These are phyloP conservation scores for Melanerpes formicivorus DNA, from an alignment of 2,113 vertebrate genomes.

Conservation along the genomic window DNA sequence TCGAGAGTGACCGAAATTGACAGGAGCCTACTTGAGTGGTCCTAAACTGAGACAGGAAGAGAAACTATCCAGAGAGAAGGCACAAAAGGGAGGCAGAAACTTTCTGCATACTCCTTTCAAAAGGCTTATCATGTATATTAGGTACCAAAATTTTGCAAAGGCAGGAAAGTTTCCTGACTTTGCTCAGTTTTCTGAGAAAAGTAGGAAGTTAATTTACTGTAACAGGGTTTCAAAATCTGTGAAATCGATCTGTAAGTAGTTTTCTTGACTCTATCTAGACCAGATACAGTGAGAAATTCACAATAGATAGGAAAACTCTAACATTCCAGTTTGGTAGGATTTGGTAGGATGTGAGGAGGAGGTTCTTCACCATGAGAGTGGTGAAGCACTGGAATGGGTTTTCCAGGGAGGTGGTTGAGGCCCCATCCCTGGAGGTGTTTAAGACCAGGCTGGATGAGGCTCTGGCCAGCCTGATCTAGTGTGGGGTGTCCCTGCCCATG, in stretches of 20 bases:
- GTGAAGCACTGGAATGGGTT: too few relatives aligned
- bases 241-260: not conserved
- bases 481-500: too few relatives aligned
- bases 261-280: not conserved
- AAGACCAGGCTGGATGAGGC: too few relatives aligned
- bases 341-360: too few relatives aligned
- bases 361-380: too few relatives aligned
- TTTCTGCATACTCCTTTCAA: not conserved
- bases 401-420: too few relatives aligned
- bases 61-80: not conserved
- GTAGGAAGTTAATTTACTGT: not conserved
- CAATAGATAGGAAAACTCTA: not conserved
- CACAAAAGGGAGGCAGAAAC: not conserved
- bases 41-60: not conserved
- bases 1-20: not conserved
- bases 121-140: not conserved
- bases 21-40: not conserved
- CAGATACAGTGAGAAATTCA: not conserved
- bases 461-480: too few relatives aligned
- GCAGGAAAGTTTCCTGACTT: not conserved
- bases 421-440: too few relatives aligned
- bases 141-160: not conserved
- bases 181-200: not conserved
- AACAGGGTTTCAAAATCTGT: not conserved
- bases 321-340: not conserved